These are phyloP conservation scores for Entomobrya multifasciata DNA, from an alignment of 2,888 invertebrate genomes.

Conservation along the genomic window DNA sequence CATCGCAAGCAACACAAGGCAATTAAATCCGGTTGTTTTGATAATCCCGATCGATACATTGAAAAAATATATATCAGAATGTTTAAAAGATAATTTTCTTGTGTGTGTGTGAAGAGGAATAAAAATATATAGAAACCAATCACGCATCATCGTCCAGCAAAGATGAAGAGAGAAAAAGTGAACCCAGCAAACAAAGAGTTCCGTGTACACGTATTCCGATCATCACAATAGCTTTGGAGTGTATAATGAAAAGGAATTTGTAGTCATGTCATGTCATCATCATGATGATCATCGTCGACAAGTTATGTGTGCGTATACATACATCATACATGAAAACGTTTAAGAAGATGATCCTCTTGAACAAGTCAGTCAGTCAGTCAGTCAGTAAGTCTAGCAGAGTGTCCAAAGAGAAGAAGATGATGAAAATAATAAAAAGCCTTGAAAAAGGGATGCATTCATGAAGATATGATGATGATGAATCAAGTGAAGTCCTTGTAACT, in stretches of 20 bases:
- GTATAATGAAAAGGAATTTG: slow-evolving; percentile 65
- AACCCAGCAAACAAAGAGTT: slow-evolving; percentile 14
- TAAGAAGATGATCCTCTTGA: slow-evolving; percentile 70
- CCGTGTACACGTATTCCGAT: too few species aligned
- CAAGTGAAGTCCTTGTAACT: slow-evolving; percentile 70
- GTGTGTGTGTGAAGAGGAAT: slow-evolving; percentile 38
- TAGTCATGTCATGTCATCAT: slow-evolving; percentile 75
- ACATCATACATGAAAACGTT: slow-evolving; percentile 66
- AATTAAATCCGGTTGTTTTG: slow-evolving; percentile 67
- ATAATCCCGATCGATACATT: slow-evolving; percentile 56
- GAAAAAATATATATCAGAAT: slow-evolving; percentile 13
- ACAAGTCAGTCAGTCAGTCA: slow-evolving; percentile 57
- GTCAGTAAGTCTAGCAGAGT: slow-evolving; percentile 63
- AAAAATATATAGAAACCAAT: slow-evolving; percentile 27
- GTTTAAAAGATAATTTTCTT: slow-evolving; percentile 37
- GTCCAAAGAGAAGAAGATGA: slow-evolving; percentile 45
- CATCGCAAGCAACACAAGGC: slow-evolving; percentile 36
- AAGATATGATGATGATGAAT: slow-evolving; percentile 42
- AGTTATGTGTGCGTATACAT: too few species aligned
- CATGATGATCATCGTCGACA: slow-evolving; percentile 70
- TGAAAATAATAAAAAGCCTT: slow-evolving; percentile 48
- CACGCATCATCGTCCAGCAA: slow-evolving; percentile 20
- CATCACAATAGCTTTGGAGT: slow-evolving; percentile 41
- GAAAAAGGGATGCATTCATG: slow-evolving; percentile 54
- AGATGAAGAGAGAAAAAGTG: not conserved